These are phyloP conservation scores for Phylloscopus collybita DNA, from an alignment of 2,797 vertebrate genomes.

Conservation along the genomic window DNA sequence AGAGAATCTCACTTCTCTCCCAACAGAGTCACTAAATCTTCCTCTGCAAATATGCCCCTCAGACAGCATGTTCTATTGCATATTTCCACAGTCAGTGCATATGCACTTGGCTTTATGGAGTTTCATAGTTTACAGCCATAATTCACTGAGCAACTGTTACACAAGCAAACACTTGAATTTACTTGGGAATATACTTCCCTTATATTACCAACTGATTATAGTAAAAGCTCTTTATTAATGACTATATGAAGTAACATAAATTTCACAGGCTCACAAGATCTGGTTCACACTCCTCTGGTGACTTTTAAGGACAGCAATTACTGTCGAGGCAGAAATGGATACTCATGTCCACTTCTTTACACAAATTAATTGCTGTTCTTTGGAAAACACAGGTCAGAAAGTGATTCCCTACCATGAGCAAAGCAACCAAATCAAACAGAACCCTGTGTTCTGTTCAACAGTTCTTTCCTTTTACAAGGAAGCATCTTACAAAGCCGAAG, in stretches of 20 bases:
- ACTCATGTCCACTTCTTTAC: neutral
- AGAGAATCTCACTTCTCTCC: neutral
- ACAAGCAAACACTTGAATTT: neutral
- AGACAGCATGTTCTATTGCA: neutral
- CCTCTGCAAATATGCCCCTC: neutral
- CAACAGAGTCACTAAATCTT: neutral
- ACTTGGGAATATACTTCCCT: neutral
- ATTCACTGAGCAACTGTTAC: neutral
- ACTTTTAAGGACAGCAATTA: neutral
- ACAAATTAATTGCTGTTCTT: neutral
- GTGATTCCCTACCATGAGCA: neutral
- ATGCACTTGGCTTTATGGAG: neutral
- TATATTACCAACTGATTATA: neutral
- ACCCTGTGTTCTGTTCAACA: neutral
- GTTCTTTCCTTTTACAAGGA: neutral
- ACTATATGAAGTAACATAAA: neutral
- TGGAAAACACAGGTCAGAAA: neutral
- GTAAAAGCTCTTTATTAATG: neutral
- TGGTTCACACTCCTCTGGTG: neutral
- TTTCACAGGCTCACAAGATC: neutral
- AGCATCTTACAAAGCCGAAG: neutral
- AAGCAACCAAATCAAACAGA: neutral
- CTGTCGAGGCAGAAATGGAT: neutral
- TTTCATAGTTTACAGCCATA: neutral
- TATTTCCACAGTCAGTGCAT: neutral